A percentile compares a stretch with the other conserved stretches of the same genome.
Evolutionary conservation across 2,113 vertebrate species (phyloP).

Genomic region (Sinocyclocheilus maitianheensis): DNA sequence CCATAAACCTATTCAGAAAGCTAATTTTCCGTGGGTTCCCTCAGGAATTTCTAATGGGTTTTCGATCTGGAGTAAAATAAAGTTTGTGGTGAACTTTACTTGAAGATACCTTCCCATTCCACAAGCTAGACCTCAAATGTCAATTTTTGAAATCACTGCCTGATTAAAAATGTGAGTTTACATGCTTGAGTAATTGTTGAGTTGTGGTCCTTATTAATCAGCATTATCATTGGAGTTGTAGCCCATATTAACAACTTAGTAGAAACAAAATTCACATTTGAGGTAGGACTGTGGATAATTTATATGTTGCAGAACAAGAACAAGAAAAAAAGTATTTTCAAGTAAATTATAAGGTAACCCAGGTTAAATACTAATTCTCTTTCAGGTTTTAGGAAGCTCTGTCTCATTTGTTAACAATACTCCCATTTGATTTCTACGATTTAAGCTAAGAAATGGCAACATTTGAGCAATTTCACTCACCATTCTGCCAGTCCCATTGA

Average conservation of each 20-base stretch:
- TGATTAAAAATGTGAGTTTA: neutral
- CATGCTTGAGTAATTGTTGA: neutral
- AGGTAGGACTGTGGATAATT: neutral
- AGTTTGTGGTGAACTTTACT: neutral
- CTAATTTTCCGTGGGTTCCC: constrained; percentile 15
- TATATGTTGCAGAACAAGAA: neutral
- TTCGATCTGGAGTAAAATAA: neutral
- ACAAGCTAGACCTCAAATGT: neutral
- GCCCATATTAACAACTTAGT: neutral
- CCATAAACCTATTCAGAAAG: neutral
- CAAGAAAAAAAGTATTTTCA: neutral
- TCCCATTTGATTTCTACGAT: neutral
- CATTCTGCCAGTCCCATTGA: constrained; percentile 94
- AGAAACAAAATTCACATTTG: neutral
- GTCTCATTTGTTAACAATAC: neutral
- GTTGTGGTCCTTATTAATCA: neutral
- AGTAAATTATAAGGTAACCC: neutral
- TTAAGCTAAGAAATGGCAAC: neutral
- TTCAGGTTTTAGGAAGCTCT: neutral
- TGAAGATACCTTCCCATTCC: neutral
- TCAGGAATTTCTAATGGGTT: constrained; percentile 6
- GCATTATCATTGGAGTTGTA: neutral
- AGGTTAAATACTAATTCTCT: neutral
- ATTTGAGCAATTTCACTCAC: constrained; percentile 70
- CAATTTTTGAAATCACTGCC: neutral